Evolutionary conservation across 2,113 vertebrate species (phyloP), one percentile per base, ranked within the genome.

Genomic region (Sinocyclocheilus anshuiensis): DNA sequence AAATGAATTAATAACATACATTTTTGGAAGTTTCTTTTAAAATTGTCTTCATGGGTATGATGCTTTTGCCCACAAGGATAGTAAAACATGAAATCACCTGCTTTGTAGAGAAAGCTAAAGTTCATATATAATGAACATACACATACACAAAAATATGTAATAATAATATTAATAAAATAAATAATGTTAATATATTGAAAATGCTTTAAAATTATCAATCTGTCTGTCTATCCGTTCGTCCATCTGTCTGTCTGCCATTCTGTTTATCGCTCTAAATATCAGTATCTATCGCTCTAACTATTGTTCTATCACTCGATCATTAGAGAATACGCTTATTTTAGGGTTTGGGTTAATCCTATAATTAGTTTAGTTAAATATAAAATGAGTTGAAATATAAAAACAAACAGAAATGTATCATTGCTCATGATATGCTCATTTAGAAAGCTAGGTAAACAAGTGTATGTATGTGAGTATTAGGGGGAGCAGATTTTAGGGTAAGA

Each of bases 401-500:
- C 26, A 33, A 33, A 3, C 16, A 29, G 24, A 67, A 0, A 2
- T 33, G 16, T 67, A 16, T 6, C 15, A 2, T 29, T 67, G 8
- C 48, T 50, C 48, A 13, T 50, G 1, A 65, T 6, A 67, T 67
- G 8, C 48, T 15, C 12, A 4, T 15, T 50, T 33, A 29, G 13
- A 11, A 2, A 45, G 45, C 24, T 67, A 24, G 67, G 75, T 57
- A 72, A n/a, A 78, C 78, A 71, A 87, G 83, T 57, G 83, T 53
- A 76, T 24, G 78, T 83, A 13, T 86, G 81, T 89, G 69, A 71
- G 15, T 71, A 71, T 71, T 69, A 77, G 42, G 13, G 15, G 50
- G 77, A 79, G 83, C 81, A 87, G 87, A 81, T 48, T 72, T 65
- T 63, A 26, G 75, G 78, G 59, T 57, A 67, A 81, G 76, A 87